phyloP scores from a whole-genome alignment of 2,113 vertebrate species.

The Bettongia penicillata region DNA sequence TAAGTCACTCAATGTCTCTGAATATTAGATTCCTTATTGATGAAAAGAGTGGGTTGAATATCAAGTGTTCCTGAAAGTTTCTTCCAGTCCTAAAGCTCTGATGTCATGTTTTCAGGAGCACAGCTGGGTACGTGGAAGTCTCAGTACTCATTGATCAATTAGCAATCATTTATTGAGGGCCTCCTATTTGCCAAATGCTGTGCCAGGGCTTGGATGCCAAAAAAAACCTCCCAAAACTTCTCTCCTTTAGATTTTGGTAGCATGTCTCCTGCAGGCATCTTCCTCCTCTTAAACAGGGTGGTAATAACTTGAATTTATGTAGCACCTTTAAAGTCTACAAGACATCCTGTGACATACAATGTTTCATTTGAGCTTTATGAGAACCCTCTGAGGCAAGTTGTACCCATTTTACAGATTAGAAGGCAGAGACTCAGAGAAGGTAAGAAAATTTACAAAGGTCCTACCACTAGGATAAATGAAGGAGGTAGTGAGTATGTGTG shows the following conservation, averaged over 20 bases:
- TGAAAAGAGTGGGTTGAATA: no score
- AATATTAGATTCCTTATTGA: background rate
- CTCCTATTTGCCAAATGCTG: no score
- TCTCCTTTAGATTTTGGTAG: background rate
- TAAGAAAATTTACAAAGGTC: background rate
- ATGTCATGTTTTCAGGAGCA: slow-evolving; percentile 12
- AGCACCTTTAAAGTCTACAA: no score
- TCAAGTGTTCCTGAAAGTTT: background rate
- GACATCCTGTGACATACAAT: no score
- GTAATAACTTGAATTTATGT: no score
- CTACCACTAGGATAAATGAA: no score
- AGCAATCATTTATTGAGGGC: no score
- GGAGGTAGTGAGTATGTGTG: no score
- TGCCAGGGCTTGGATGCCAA: no score
- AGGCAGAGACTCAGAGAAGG: background rate
- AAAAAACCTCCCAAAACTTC: background rate
- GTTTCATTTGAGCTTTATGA: background rate
- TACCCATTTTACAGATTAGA: background rate
- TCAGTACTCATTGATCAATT: background rate
- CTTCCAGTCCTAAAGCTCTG: background rate
- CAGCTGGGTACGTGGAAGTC: background rate
- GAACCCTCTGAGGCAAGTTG: background rate
- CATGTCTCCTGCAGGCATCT: background rate
- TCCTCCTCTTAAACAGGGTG: no score
- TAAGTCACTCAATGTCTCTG: background rate